Percentiles rank a stretch among this genome's conserved stretches.
phyloP scores from a whole-genome alignment of 2,888 invertebrate species.

The Ochropleura leucogaster region DNA sequence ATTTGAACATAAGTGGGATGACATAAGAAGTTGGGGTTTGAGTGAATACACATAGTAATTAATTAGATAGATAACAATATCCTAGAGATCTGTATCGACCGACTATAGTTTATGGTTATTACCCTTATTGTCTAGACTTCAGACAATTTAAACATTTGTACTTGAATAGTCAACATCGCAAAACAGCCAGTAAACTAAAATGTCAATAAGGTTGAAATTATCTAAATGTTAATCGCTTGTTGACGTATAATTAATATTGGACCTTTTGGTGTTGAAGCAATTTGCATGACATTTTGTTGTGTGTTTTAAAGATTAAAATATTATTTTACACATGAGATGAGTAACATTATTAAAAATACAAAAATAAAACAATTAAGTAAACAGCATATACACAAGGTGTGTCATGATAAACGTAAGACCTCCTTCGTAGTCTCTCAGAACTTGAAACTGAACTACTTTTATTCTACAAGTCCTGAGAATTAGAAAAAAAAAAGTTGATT shows the following conservation, averaged over 20 bases:
- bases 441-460: too few species aligned
- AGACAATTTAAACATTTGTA: neutral
- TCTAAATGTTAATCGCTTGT: neutral
- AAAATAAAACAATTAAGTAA: neutral
- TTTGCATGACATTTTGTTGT: neutral
- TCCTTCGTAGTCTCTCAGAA: too few species aligned
- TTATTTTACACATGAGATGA: constrained; percentile 8
- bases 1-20: neutral
- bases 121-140: neutral
- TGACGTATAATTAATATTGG: neutral
- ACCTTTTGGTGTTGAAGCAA: neutral
- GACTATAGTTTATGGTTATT: neutral
- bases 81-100: constrained; percentile 4
- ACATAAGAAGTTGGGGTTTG: constrained; percentile 26
- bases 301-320: neutral
- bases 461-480: too few species aligned
- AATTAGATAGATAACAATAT: constrained; percentile 21
- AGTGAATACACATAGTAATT: constrained; percentile 19
- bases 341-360: neutral
- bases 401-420: too few species aligned
- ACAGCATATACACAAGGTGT: neutral
- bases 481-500: too few species aligned
- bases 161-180: neutral
- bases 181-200: neutral
- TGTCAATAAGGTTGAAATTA: neutral